These are phyloP conservation scores for Chiridota heheva DNA, from an alignment of 35 echinoderm and acorn worm genomes.

Conservation along the genomic window DNA sequence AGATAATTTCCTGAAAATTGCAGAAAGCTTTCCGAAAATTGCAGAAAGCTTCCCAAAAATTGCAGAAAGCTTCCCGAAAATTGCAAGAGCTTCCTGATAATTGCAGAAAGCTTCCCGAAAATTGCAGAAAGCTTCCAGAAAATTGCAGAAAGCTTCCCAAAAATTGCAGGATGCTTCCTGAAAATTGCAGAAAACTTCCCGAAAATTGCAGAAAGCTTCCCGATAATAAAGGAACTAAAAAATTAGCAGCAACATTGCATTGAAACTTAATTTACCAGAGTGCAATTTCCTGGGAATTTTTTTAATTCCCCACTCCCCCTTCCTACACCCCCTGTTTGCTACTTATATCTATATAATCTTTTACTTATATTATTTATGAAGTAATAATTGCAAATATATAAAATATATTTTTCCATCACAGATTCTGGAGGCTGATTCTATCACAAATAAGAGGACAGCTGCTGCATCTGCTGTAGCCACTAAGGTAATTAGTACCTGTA, in stretches of 20 bases:
- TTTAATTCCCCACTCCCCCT: not conserved
- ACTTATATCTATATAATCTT: not conserved
- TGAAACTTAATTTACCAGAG: not conserved
- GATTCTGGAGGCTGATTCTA: conserved; percentile 58
- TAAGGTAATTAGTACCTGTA: conserved; percentile 61
- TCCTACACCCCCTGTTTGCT: not conserved
- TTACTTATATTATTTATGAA: not conserved
- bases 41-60: too few relatives aligned
- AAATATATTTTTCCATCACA: not conserved
- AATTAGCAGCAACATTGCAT: not conserved
- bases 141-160: too few relatives aligned
- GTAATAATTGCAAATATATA: not conserved
- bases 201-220: too few relatives aligned
- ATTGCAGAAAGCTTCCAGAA: too few relatives aligned
- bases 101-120: too few relatives aligned
- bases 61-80: too few relatives aligned
- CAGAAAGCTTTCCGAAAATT: too few relatives aligned
- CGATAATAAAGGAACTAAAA: too few relatives aligned
- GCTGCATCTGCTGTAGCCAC: conserved; percentile 91
- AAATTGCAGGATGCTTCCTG: too few relatives aligned
- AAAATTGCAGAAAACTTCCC: too few relatives aligned
- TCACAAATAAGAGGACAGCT: conserved; percentile 74
- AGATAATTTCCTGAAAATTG: too few relatives aligned
- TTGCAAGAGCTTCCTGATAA: too few relatives aligned
- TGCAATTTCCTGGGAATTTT: not conserved